Conservation (phyloP, 2,797 vertebrate species). For the Galagoides demidoff region DNA sequence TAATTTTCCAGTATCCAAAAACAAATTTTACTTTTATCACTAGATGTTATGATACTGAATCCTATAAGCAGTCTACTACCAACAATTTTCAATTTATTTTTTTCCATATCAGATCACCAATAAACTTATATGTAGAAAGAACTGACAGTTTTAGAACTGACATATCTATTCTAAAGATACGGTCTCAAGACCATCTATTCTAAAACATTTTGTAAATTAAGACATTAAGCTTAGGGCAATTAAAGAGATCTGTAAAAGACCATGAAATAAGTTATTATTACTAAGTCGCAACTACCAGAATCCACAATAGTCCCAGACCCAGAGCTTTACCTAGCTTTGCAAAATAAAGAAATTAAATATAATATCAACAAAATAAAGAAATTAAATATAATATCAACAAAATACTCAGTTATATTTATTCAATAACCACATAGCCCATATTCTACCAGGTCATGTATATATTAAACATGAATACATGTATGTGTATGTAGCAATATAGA, state of each 20-base stretch:
- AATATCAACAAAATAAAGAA: not conserved
- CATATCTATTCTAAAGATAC: not conserved
- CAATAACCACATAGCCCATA: not conserved
- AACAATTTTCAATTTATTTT: slow-evolving; percentile 44
- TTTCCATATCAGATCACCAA: not conserved
- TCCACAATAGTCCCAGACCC: not conserved
- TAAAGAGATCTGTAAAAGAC: slow-evolving; percentile 35
- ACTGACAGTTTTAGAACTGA: not conserved
- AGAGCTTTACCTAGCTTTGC: slow-evolving; percentile 11
- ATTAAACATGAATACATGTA: not conserved
- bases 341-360: slow-evolving; percentile 6
- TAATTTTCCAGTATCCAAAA: slow-evolving; percentile 21
- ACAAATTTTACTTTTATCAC: slow-evolving; percentile 41
- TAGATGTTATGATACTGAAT: slow-evolving; percentile 13
- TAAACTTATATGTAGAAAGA: not conserved
- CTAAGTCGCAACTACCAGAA: not conserved
- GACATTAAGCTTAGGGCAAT: not conserved
- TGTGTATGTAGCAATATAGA: not conserved
- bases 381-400: not conserved
- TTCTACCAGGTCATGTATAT: not conserved
- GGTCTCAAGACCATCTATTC: not conserved
- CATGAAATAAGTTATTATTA: slow-evolving; percentile 36
- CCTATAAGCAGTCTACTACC: not conserved
- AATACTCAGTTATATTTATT: not conserved
- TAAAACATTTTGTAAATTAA: slow-evolving; percentile 18